phyloP scores from a whole-genome alignment of 2,113 vertebrate species.

The Odontophorus gujanensis region DNA sequence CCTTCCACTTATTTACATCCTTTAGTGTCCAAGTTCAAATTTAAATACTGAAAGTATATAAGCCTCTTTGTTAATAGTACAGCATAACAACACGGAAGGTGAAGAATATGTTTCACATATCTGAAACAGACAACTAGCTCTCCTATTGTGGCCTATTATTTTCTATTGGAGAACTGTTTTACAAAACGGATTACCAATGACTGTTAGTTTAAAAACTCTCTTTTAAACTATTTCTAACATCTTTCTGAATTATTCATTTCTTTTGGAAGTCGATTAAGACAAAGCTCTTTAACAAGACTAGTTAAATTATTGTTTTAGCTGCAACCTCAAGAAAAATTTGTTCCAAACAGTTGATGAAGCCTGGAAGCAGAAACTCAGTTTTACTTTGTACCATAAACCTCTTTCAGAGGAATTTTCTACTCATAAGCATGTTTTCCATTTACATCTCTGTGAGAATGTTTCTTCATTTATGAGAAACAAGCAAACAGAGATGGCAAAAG shows the following conservation, averaged over 20 bases:
- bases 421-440: neutral
- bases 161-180: neutral
- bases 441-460: neutral
- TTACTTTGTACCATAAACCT: neutral
- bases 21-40: neutral
- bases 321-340: neutral
- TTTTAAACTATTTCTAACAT: constrained; percentile 12
- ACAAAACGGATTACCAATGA: neutral
- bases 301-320: constrained; percentile 20
- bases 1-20: neutral
- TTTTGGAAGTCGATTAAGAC: neutral
- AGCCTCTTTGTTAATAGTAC: neutral
- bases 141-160: neutral
- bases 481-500: neutral
- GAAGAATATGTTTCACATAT: neutral
- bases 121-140: neutral
- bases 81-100: neutral
- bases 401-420: neutral
- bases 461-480: neutral
- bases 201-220: neutral
- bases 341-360: neutral
- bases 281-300: neutral
- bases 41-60: neutral
- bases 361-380: neutral
- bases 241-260: constrained; percentile 4